phyloP scores from a whole-genome alignment of 1,140 invertebrate species.

The Plodia interpunctella region DNA sequence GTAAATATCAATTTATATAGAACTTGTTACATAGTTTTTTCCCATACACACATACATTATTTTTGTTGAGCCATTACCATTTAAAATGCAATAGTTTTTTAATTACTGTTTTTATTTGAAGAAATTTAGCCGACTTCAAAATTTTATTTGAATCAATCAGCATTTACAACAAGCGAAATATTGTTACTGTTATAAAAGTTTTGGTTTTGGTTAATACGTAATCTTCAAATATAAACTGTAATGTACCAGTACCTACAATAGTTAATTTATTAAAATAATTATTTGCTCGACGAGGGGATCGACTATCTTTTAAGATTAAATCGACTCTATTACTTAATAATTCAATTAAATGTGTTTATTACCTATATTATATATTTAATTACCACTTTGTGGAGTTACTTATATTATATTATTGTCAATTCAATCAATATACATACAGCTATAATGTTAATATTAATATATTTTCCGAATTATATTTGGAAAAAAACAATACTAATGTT shows the following conservation, averaged over 20 bases:
- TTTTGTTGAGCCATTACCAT: conserved; percentile 70
- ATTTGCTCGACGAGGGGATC: conserved; percentile 55
- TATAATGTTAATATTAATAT: background rate
- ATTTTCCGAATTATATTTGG: too few relatives aligned
- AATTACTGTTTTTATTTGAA: conserved; percentile 35
- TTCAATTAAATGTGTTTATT: too few relatives aligned
- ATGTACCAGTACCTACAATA: conserved; percentile 60
- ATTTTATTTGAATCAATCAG: background rate
- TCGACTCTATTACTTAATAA: conserved; percentile 36
- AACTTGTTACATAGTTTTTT: conserved; percentile 69
- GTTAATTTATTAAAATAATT: conserved; percentile 65
- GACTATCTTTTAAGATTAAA: conserved; percentile 55
- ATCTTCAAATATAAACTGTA: background rate
- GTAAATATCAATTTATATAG: conserved; percentile 67
- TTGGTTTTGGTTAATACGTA: background rate
- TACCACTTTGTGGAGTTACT: too few relatives aligned
- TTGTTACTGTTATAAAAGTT: background rate
- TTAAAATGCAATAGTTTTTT: conserved; percentile 71
- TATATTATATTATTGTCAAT: too few relatives aligned
- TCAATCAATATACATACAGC: too few relatives aligned
- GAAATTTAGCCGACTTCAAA: conserved; percentile 8
- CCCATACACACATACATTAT: conserved; percentile 61
- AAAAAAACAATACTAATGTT: too few relatives aligned
- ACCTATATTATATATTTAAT: too few relatives aligned
- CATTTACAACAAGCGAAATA: background rate